phyloP scores from a whole-genome alignment of 2,888 invertebrate genomes.

The Hydrotaea cyrtoneurina region DNA sequence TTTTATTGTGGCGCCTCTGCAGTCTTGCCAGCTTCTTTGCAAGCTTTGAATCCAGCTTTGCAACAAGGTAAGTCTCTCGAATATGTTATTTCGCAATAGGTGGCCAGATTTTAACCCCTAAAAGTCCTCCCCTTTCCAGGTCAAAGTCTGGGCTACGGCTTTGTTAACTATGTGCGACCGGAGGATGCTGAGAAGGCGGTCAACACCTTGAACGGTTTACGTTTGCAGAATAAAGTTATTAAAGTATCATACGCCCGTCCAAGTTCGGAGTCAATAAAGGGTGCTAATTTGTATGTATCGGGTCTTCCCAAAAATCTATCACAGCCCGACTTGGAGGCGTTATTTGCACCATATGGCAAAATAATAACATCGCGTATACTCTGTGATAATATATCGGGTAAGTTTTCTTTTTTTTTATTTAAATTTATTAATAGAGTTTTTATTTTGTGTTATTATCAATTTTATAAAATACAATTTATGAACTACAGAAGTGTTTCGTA shows the following conservation, averaged over 20 bases:
- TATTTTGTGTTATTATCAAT: neutral
- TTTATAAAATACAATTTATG: no score
- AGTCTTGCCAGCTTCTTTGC: conserved; percentile 80
- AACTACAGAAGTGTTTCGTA: no score
- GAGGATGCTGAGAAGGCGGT: conserved; percentile 99
- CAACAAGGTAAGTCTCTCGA: conserved; percentile 77
- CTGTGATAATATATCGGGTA: conserved; percentile 90
- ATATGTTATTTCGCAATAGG: conserved; percentile 34
- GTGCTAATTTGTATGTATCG: conserved; percentile 98
- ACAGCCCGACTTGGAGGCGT: conserved; percentile 95
- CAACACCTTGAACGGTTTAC: conserved; percentile 97
- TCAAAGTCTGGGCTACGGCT: conserved; percentile 99
- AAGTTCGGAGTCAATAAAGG: conserved; percentile 98
- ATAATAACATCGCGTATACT: conserved; percentile 98
- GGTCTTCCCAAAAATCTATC: conserved; percentile 98
- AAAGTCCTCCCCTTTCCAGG: conserved; percentile 81
- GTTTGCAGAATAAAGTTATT: conserved; percentile 99
- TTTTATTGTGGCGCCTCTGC: no score
- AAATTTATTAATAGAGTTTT: neutral
- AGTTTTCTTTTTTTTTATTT: conserved; percentile 56
- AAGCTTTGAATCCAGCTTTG: conserved; percentile 80
- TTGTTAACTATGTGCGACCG: conserved; percentile 98
- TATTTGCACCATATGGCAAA: conserved; percentile 96
- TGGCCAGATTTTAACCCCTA: conserved; percentile 5
- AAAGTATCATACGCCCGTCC: conserved; percentile 99